Percentiles rank a stretch among this genome's conserved stretches.
Evolutionary conservation across 2,797 vertebrate species (phyloP).

Genomic region (Cynopterus sphinx): DNA sequence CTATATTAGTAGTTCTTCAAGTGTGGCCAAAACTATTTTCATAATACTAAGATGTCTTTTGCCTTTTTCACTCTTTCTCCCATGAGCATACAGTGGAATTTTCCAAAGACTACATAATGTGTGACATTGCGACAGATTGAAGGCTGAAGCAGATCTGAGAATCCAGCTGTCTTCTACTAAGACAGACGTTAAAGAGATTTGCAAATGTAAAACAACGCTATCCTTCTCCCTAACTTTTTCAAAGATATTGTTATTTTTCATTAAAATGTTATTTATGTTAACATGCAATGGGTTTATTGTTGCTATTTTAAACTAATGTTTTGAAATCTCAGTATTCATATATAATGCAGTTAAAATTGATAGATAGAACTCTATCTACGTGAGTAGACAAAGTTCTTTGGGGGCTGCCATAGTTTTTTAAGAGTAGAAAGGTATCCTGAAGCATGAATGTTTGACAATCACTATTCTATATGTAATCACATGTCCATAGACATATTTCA

Average conservation of each 20-base stretch:
- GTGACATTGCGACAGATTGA: not conserved
- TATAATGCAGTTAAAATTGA: not conserved
- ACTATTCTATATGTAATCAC: not conserved
- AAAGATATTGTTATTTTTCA: not conserved
- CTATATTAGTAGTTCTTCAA: slow-evolving; percentile 19
- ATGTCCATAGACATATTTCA: not conserved
- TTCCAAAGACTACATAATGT: not conserved
- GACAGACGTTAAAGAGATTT: not conserved
- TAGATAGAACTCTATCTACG: not conserved
- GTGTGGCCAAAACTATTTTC: slow-evolving; percentile 37
- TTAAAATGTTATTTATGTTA: slow-evolving; percentile 21
- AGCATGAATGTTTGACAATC: not conserved
- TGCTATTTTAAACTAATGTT: not conserved
- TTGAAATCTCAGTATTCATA: not conserved
- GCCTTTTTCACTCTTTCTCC: slow-evolving; percentile 6
- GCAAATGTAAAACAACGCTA: not conserved
- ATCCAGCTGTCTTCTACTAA: not conserved
- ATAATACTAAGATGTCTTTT: slow-evolving; percentile 40
- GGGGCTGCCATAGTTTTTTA: not conserved
- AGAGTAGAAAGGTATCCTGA: not conserved
- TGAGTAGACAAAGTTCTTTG: not conserved
- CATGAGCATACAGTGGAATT: slow-evolving; percentile 9
- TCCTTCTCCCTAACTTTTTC: not conserved
- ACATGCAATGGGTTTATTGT: not conserved
- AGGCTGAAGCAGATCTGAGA: not conserved